Evolutionary conservation across 2,113 vertebrate species (phyloP).

Genomic region (Octodon degus): DNA sequence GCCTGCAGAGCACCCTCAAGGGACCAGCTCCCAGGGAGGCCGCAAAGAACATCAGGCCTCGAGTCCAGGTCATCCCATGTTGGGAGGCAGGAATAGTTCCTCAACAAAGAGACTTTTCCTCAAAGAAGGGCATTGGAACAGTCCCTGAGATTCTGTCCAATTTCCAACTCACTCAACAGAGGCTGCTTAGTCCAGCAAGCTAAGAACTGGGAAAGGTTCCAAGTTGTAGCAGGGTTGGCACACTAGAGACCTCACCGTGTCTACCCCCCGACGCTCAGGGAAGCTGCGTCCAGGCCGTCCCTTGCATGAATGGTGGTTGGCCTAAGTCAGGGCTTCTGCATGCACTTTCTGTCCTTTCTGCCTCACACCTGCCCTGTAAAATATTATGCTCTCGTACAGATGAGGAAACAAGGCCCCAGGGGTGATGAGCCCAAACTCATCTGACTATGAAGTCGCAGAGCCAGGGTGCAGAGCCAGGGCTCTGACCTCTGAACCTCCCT

Average conservation of each 20-base stretch:
- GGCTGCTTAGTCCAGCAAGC: not conserved
- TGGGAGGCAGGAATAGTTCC: not conserved
- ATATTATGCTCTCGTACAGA: slow-evolving; percentile 22
- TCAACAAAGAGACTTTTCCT: not conserved
- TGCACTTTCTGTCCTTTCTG: not conserved
- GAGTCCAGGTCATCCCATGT: not conserved
- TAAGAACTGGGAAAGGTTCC: not conserved
- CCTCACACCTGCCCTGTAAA: not conserved
- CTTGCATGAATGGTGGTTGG: no score
- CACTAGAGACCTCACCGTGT: not conserved
- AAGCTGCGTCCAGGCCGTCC: not conserved
- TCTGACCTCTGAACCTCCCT: not conserved
- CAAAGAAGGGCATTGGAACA: not conserved
- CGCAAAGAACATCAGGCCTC: slow-evolving; percentile 34
- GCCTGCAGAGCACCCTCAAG: slow-evolving; percentile 40
- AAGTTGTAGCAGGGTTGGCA: not conserved
- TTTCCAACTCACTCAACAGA: not conserved
- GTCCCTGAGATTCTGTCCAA: not conserved
- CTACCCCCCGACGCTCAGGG: not conserved
- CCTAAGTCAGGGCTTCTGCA: not conserved
- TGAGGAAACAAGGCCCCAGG: not conserved
- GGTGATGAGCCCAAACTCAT: not conserved
- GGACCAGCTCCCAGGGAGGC: slow-evolving; percentile 6
- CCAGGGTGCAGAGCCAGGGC: not conserved
- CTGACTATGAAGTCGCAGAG: not conserved